phyloP scores from a whole-genome alignment of 2,113 vertebrate genomes.

The Hiodon alosoides region DNA sequence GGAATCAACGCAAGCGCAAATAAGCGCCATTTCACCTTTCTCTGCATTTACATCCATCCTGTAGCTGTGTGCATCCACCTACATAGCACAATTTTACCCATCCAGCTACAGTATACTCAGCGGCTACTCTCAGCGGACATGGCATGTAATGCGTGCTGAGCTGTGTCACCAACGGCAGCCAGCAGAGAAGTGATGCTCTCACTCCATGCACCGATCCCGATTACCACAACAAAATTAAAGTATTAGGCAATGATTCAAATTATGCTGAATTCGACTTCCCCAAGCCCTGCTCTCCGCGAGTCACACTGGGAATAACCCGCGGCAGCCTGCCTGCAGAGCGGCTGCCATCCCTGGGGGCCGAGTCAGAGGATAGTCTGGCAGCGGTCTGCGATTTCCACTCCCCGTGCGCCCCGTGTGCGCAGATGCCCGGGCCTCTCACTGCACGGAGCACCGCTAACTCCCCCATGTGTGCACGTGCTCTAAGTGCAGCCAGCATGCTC shows the following conservation, averaged over 20 bases:
- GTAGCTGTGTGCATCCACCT: background rate
- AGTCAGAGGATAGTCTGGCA: too few relatives aligned
- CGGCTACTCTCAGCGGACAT: background rate
- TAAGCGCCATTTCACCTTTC: background rate
- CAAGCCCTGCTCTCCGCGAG: conserved; percentile 8
- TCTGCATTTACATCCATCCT: background rate
- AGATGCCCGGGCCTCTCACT: too few relatives aligned
- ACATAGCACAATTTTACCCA: background rate
- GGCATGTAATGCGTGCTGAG: background rate
- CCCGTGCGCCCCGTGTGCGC: too few relatives aligned
- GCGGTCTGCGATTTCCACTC: too few relatives aligned
- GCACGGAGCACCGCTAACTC: too few relatives aligned
- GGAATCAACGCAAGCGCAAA: background rate
- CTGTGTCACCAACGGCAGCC: background rate
- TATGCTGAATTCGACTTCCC: conserved; percentile 3
- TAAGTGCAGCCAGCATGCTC: too few relatives aligned
- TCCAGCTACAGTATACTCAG: background rate
- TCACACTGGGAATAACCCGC: too few relatives aligned
- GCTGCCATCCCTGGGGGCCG: too few relatives aligned
- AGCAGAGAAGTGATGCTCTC: background rate
- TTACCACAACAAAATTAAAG: conserved; percentile 17
- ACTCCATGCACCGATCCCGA: background rate
- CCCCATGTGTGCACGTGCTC: too few relatives aligned
- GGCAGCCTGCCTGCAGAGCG: too few relatives aligned
- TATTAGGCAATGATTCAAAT: conserved; percentile 8